Evolutionary conservation across 2,113 vertebrate species (phyloP).

Genomic region (Limnothrissa miodon): DNA sequence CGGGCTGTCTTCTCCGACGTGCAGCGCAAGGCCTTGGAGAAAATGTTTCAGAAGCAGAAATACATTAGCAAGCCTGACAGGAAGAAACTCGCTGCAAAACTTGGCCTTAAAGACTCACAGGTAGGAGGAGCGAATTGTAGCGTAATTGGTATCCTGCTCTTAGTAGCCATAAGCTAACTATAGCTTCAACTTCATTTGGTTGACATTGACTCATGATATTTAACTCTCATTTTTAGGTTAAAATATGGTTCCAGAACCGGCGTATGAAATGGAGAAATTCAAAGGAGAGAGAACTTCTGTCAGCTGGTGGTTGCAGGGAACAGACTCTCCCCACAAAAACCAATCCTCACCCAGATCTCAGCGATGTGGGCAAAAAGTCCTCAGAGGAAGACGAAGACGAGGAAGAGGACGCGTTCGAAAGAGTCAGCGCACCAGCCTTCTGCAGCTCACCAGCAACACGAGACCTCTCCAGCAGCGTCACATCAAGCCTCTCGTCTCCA

Average conservation of each 20-base stretch:
- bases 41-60: conserved; percentile 99
- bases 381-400: conserved; percentile 72
- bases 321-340: conserved; percentile 96
- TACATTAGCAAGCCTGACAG: conserved; percentile 98
- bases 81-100: conserved; percentile 90
- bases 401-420: conserved; percentile 44
- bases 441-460: conserved; percentile 63
- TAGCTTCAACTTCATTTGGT: neutral
- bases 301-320: conserved; percentile 91
- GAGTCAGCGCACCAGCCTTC: conserved; percentile 43
- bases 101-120: conserved; percentile 96
- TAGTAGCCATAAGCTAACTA: conserved; percentile 17
- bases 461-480: conserved; percentile 61
- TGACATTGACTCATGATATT: neutral
- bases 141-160: neutral
- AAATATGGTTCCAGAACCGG: conserved; percentile 99
- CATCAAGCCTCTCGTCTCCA: conserved; percentile 75
- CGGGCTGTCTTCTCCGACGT: conserved; percentile 95
- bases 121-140: conserved; percentile 59
- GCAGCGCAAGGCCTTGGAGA: conserved; percentile 95
- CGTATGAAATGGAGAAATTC: conserved; percentile 99
- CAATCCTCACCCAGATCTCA: conserved; percentile 97
- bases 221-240: conserved; percentile 73
- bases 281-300: conserved; percentile 93
- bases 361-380: conserved; percentile 89